These are phyloP conservation scores for Ophioninae sp. DNA, from an alignment of 2,888 invertebrate species.

Conservation along the genomic window DNA sequence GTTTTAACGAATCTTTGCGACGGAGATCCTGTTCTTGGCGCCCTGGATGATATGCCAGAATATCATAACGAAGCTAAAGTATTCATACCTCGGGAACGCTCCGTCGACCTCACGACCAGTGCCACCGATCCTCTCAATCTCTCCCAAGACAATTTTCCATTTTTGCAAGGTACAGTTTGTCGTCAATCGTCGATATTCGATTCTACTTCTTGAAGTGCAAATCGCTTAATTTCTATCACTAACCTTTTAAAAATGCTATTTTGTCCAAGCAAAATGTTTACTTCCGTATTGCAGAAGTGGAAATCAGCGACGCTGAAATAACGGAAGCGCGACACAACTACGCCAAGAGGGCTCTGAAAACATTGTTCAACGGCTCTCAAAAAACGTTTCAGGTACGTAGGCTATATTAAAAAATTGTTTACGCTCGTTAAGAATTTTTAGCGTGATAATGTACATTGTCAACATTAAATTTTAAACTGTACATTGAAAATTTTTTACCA, in stretches of 20 bases:
- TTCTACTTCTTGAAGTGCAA: too few relatives aligned
- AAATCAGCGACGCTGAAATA: conserved; percentile 75
- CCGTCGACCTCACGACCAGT: conserved; percentile 73
- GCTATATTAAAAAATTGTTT: not conserved
- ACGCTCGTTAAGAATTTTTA: not conserved
- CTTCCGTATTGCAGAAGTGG: conserved; percentile 71
- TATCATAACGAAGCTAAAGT: conserved; percentile 78
- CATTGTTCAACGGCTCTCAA: conserved; percentile 78
- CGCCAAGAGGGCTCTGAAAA: conserved; percentile 78
- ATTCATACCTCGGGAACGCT: conserved; percentile 76
- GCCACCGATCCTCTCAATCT: conserved; percentile 74
- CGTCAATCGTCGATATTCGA: not conserved
- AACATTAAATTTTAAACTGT: not conserved
- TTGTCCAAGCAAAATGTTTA: not conserved
- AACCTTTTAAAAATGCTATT: not conserved
- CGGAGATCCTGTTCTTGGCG: conserved; percentile 77
- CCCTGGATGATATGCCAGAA: conserved; percentile 75
- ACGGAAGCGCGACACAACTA: conserved; percentile 77
- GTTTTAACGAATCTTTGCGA: conserved; percentile 78
- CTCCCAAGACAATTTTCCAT: conserved; percentile 74
- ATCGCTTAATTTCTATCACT: too few relatives aligned
- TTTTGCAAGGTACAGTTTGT: conserved; percentile 70
- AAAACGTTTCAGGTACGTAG: conserved; percentile 78
- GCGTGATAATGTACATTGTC: not conserved
- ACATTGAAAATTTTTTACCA: conserved; percentile 45